Evolutionary conservation across 2,888 invertebrate species (phyloP).

Genomic region (Icerya purchasi): DNA sequence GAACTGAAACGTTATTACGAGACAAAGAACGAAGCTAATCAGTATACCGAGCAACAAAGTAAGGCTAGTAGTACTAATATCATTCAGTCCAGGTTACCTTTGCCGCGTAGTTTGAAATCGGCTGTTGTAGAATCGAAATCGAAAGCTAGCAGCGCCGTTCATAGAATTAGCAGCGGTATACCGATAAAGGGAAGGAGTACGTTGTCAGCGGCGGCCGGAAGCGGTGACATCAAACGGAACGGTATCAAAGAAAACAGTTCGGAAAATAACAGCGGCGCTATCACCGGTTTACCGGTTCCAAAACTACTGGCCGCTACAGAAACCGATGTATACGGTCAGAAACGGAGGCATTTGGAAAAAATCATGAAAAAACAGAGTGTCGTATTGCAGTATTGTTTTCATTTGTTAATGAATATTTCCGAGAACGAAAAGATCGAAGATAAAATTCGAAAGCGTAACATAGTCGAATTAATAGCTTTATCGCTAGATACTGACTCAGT

Average conservation of each 20-base stretch:
- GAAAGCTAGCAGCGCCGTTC: conserved; percentile 10
- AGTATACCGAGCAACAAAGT: conserved; percentile 21
- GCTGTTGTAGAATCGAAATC: conserved; percentile 9
- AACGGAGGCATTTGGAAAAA: conserved; percentile 28
- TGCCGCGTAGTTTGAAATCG: conserved; percentile 14
- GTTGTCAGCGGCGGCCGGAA: conserved; percentile 4
- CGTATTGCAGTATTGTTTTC: conserved; percentile 40
- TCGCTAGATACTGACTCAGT: conserved; percentile 75
- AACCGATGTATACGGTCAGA: not conserved
- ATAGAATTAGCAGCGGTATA: conserved; percentile 15
- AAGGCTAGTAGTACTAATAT: conserved; percentile 22
- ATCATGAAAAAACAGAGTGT: conserved; percentile 85
- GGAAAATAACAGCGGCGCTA: not conserved
- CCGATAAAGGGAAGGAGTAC: conserved; percentile 12
- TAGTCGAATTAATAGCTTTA: conserved; percentile 67
- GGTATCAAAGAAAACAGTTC: too few relatives aligned
- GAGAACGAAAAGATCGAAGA: conserved; percentile 88
- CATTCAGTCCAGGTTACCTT: conserved; percentile 15
- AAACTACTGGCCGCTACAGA: not conserved
- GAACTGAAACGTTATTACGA: conserved; percentile 83
- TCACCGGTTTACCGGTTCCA: not conserved
- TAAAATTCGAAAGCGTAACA: conserved; percentile 88
- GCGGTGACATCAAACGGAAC: conserved; percentile 5
- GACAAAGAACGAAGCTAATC: conserved; percentile 60
- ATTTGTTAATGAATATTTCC: conserved; percentile 46